Evolutionary conservation across 2,797 vertebrate genomes (phyloP).

Genomic region (Siniperca undulata): DNA sequence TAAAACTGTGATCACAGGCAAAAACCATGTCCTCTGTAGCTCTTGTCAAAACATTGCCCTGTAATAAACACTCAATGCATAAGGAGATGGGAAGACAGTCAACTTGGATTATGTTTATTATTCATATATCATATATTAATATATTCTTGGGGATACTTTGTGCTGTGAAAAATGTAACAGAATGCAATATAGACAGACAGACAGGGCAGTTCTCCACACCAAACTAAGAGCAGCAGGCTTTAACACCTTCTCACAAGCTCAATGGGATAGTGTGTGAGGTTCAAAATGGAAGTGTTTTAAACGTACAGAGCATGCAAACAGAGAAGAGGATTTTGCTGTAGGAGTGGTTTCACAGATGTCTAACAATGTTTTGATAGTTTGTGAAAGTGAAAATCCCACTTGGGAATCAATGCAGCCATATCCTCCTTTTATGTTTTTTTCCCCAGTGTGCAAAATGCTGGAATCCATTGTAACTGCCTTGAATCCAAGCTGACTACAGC

Average conservation of each 20-base stretch:
- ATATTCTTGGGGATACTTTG: neutral
- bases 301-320: too few species aligned
- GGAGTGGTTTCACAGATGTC: neutral
- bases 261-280: neutral
- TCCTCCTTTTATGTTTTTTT: neutral
- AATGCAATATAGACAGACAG: neutral
- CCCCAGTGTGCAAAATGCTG: neutral
- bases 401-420: neutral
- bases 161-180: neutral
- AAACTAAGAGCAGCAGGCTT: neutral
- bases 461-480: neutral
- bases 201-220: neutral
- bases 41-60: neutral
- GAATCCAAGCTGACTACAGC: neutral
- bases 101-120: neutral
- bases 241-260: neutral
- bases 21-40: neutral
- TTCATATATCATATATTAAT: neutral
- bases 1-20: constrained; percentile 69
- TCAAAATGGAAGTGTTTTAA: neutral
- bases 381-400: neutral
- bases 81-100: neutral
- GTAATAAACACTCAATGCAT: neutral
- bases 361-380: constrained; percentile 6
- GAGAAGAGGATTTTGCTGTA: neutral